Base-by-base conservation (phyloP, 2,113 vertebrate genomes). In the Thymallus thymallus region DNA sequence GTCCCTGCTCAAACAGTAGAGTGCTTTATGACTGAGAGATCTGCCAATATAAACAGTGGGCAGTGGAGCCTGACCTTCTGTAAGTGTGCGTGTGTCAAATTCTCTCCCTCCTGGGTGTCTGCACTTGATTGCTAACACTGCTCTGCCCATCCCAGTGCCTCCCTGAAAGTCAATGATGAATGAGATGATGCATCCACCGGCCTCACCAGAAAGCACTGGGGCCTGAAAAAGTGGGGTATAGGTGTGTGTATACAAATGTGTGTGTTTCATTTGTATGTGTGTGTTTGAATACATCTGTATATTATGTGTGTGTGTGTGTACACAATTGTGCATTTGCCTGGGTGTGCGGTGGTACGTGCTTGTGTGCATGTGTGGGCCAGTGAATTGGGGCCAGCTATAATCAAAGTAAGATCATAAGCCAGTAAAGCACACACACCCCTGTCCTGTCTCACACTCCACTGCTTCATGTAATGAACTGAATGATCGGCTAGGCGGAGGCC, bases 121-220 rank as follows among this genome's bases (percentile, higher is more conserved):
- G 23, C 24, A 13, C 12, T 23, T 64, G 62, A 64, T 24, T 26
- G 62, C 29, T 64, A 64, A 24, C 62, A 9, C 14, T 64, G 62
- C 24, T 26, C 24, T 64, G 62, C 29, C 62, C 62, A 64, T 24
- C 62, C 14, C 62, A 64, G 22, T 64, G 62, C 22, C 62, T 64
- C 24, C 24, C 62, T 64, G 24, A 64, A 64, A 64, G 62, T 64
- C 62, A 64, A 62, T 62, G 60, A 64, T 64, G 62, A 64, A 23
- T 4, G 3, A 20, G n/a, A 23, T n/a, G 3, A 2, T 13, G 62
- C 62, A 13, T 64, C 62, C 62, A 26, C 62, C 24, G 14, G 24
- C 62, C 62, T 5, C 13, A 64, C 62, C 62, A 7, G 12, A 23
- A 3, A 13, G 23, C 62, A 64, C 62, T 64, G 62, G 24, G 1